Evolutionary conservation across 2,888 invertebrate species (phyloP), one percentile per base, ranked within the genome.

Genomic region (Pharmacophagus antenor): DNA sequence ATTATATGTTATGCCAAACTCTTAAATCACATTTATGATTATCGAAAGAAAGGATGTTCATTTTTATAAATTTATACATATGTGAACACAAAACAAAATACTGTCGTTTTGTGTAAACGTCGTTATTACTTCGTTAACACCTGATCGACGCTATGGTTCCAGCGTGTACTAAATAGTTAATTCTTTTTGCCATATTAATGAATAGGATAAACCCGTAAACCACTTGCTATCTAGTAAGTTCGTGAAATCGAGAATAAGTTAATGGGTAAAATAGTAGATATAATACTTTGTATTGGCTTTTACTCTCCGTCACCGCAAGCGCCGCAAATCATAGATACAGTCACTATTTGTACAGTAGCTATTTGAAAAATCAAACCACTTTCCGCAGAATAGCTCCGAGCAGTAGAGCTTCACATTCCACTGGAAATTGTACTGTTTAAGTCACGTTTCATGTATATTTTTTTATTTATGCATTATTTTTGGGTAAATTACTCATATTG

Each of bases 321-420:
- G 51, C 51, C 56, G 47, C 56, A 37, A 37, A 25, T 20, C 27
- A 18, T 27, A 55, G 49, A 55, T 47, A 60, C 42, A 42, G 51
- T 46, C 66, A 54, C 59, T 63, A 62, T 37, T n/a, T n/a, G n/a
- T n/a, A n/a, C n/a, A n/a, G 5, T 63, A 67, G 65, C 66, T 64
- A 67, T 77, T 82, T 81, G 79, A 83, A 82, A 82, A 84, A 85
- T 83, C 73, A 70, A 70, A 82, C 79, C 81, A 83, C 83, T 84
- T 84, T 83, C 82, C 74, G 68, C 76, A 76, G 73, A 74, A 74
- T 77, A 64, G 77, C 80, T 79, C 64, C 46, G 25, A 71, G 63
- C 31, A 50, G 46, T 25, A 25, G 67, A 76, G 76, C 80, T 68
- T 67, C 66, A 73, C 80, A 79, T 82, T 79, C 79, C 76, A 74